A percentile compares a stretch with the other conserved stretches of the same genome.
Conservation (phyloP, 2,113 vertebrate genomes). For the Hippocampus comes region DNA sequence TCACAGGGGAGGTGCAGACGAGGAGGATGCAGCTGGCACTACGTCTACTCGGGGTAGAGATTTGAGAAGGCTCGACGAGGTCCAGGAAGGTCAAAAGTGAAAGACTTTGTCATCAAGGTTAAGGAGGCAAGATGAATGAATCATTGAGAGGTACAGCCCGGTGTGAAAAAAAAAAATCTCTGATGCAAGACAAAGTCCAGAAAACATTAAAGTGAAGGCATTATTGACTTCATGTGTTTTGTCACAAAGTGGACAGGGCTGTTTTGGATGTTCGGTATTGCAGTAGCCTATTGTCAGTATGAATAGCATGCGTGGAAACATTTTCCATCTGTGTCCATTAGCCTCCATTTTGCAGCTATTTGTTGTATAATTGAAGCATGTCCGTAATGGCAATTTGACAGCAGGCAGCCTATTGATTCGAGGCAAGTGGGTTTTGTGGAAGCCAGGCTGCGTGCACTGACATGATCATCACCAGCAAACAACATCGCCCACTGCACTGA, state of each 20-base stretch:
- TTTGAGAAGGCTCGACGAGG: not conserved
- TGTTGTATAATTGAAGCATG: not conserved
- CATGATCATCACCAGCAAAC: conserved; percentile 37
- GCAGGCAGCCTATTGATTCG: not conserved
- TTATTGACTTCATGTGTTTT: not conserved
- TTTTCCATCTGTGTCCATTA: conserved; percentile 11
- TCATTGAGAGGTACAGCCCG: too few species aligned
- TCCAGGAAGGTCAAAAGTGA: not conserved
- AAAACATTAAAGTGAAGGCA: too few species aligned
- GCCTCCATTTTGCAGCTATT: conserved; percentile 21
- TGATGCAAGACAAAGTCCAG: too few species aligned
- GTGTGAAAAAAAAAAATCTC: too few species aligned
- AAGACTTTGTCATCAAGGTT: not conserved
- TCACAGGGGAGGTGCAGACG: too few species aligned
- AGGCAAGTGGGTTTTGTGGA: not conserved
- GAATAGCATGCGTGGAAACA: not conserved
- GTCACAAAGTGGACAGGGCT: not conserved
- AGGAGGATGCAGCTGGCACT: too few species aligned
- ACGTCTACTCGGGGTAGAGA: too few species aligned
- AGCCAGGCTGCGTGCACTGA: not conserved
- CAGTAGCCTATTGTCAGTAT: not conserved
- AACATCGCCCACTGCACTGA: conserved; percentile 55
- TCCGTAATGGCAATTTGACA: conserved; percentile 17
- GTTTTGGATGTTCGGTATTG: not conserved
- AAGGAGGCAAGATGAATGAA: not conserved